These are phyloP conservation scores for Trididemnum clinides DNA, from an alignment of 23 tunicate species.

Conservation along the genomic window DNA sequence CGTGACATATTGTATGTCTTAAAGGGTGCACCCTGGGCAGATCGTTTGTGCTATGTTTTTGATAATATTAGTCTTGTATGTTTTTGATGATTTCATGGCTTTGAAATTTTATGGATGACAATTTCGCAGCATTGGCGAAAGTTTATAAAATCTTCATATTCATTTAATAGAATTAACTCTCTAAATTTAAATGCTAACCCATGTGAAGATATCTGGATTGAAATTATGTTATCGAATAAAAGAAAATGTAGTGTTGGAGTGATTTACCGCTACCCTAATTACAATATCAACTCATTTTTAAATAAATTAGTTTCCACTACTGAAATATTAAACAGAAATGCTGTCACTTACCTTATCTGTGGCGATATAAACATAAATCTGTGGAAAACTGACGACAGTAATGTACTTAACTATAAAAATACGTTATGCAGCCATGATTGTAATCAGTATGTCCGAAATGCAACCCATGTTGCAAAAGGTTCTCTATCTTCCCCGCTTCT, in stretches of 20 bases:
- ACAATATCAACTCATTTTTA: too few relatives aligned
- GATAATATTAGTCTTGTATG: too few relatives aligned
- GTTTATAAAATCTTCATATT: background rate
- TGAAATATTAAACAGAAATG: too few relatives aligned
- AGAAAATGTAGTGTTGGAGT: background rate
- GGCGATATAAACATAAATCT: background rate
- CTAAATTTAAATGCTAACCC: background rate
- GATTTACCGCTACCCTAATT: background rate
- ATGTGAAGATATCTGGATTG: background rate
- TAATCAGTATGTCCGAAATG: background rate
- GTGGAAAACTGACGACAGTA: background rate
- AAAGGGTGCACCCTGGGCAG: too few relatives aligned
- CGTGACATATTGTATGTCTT: too few relatives aligned
- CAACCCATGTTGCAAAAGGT: background rate
- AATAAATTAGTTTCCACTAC: too few relatives aligned
- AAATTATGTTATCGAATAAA: background rate
- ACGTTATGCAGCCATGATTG: background rate
- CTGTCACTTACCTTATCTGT: background rate
- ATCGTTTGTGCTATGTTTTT: too few relatives aligned
- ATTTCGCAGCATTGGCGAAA: too few relatives aligned
- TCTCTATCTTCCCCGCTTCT: background rate
- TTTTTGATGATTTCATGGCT: too few relatives aligned
- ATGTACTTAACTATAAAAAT: background rate
- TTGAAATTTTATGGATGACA: too few relatives aligned
- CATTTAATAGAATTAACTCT: background rate